These are phyloP conservation scores for Agriopis marginaria DNA, from an alignment of 2,888 invertebrate species.

Conservation along the genomic window DNA sequence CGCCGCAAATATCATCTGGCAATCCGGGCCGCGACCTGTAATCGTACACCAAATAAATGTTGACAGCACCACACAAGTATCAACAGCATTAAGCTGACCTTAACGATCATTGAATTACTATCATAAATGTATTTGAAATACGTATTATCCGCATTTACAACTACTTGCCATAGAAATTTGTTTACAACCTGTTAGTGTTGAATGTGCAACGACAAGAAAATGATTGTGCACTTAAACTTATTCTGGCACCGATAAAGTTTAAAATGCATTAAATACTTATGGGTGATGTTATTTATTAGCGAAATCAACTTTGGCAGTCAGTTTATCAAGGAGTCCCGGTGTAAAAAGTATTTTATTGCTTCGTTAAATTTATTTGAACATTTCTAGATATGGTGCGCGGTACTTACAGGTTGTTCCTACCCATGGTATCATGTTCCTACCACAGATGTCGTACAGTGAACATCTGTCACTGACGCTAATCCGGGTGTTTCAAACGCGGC, in stretches of 20 bases:
- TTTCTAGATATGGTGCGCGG: conserved; percentile 43
- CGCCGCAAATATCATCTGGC: conserved; percentile 46
- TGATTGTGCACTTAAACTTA: conserved; percentile 17
- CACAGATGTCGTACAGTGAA: conserved; percentile 58
- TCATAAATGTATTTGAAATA: conserved; percentile 11
- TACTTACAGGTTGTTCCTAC: conserved; percentile 49
- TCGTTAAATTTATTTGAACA: conserved; percentile 49
- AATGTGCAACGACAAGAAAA: conserved; percentile 8
- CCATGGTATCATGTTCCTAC: no score
- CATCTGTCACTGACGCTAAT: conserved; percentile 63
- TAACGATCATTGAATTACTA: conserved; percentile 19
- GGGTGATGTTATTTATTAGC: conserved; percentile 38
- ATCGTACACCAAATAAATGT: conserved; percentile 39
- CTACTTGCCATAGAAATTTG: conserved; percentile 9
- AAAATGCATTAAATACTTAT: conserved; percentile 26
- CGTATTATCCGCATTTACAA: conserved; percentile 2
- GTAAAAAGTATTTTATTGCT: conserved; percentile 46
- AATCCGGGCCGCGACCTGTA: conserved; percentile 43
- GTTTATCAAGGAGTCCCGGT: conserved; percentile 47
- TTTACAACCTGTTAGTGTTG: conserved; percentile 8
- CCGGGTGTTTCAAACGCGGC: conserved; percentile 63
- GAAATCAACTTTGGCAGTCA: conserved; percentile 39
- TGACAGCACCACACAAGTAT: conserved; percentile 21
- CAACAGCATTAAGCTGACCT: conserved; percentile 4
- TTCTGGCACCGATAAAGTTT: conserved; percentile 14